Base-by-base conservation (phyloP, 37 sponge, comb jelly and placozoan species). In the Hexactinellida sp. region DNA sequence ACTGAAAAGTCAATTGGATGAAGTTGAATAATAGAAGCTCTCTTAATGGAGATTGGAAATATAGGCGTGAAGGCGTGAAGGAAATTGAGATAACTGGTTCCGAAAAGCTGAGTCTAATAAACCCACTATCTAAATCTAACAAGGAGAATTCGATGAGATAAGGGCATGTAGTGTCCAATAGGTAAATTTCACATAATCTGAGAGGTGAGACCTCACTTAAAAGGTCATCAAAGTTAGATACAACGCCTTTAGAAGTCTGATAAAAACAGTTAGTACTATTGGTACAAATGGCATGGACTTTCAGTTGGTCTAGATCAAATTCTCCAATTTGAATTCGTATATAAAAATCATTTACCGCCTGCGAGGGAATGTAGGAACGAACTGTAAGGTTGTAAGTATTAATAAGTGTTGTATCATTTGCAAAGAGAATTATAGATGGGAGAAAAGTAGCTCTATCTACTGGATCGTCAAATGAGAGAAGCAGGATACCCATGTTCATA, bases 41-140 rank as follows among this genome's bases (percentile, higher is more conserved):
- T 28, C 76, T 63, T 7, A 63, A 23, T 32, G 76, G 34, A 10
- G 76, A 63, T 63, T 84, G 88, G 7, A 94, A n/a, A 9, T 87
- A 88, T 7, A 88, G 86, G 10, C 38, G 30, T 35, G 82, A 36
- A 36, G 84, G 85, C 63, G 37, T 82, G 36, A 94, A 23, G 32
- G 91, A 88, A 38, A 55, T 90, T 0, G 85, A 10, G 13, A 88
- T 39, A 13, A 94, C 71, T 0, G 88, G 87, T 85, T 94, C 94
- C 63, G 83, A 54, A 84, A 94, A 94, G 0, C 51, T 84, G 0
- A 94, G 82, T 24, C 37, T 36, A 34, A 93, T 41, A 3, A 83
- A 24, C 38, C 96, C 96, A 16, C 35, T 52, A 82, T 95, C 71
- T 1, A 92, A 86, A 55, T 95, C 91, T 86, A 93, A 93, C 16